phyloP scores from a whole-genome alignment of 2,888 invertebrate genomes.

The Trachelus stipa region DNA sequence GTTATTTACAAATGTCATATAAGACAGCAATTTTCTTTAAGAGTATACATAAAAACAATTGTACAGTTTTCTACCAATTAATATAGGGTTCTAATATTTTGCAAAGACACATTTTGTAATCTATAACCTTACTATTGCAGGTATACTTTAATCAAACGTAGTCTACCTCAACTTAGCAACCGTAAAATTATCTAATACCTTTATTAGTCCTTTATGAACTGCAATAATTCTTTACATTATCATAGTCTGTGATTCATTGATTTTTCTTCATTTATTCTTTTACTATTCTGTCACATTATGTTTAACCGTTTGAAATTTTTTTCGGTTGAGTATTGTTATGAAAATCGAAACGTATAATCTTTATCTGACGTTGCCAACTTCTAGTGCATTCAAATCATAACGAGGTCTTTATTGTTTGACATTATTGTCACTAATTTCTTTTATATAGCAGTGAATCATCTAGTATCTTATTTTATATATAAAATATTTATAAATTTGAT shows the following conservation, averaged over 20 bases:
- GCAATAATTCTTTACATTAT: not conserved
- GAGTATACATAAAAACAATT: not conserved
- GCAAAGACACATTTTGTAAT: not conserved
- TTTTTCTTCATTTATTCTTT: not conserved
- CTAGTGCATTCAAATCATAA: not conserved
- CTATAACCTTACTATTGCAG: not conserved
- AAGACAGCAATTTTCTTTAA: not conserved
- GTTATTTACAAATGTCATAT: not conserved
- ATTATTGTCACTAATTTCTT: not conserved
- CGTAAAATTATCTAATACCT: not conserved
- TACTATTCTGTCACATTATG: not conserved
- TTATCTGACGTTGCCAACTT: not conserved
- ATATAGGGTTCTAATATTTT: not conserved
- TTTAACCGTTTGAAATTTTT: no score
- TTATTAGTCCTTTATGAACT: not conserved
- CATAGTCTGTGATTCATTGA: not conserved
- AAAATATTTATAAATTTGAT: no score
- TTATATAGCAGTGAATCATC: not conserved
- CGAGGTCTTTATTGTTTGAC: not conserved
- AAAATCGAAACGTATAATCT: not conserved
- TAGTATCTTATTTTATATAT: not conserved
- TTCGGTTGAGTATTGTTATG: no score
- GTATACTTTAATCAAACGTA: not conserved
- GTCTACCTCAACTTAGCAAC: not conserved
- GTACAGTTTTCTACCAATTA: not conserved